Conservation (phyloP, 2,113 vertebrate species). For the Heterotilapia buettikoferi region DNA sequence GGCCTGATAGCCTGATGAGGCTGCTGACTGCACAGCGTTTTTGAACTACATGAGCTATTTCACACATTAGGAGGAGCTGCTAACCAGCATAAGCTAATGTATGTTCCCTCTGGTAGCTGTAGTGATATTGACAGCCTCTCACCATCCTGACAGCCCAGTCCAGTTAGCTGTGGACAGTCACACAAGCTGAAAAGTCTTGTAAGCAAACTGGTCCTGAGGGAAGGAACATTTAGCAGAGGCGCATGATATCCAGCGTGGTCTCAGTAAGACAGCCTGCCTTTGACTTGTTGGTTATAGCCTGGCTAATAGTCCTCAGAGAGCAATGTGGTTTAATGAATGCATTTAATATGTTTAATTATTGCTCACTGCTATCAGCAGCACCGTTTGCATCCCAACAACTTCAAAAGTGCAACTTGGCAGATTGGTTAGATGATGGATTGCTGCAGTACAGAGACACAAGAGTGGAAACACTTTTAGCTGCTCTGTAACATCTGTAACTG, state of each 20-base stretch:
- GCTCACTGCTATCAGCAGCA: neutral
- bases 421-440: neutral
- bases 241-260: conserved; percentile 50
- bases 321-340: neutral
- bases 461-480: neutral
- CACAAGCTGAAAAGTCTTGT: conserved; percentile 58
- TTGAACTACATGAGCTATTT: conserved; percentile 64
- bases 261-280: conserved; percentile 43
- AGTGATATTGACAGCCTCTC: conserved; percentile 59
- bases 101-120: conserved; percentile 38
- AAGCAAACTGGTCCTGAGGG: conserved; percentile 58
- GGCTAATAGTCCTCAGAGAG: neutral
- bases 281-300: conserved; percentile 6
- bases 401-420: fast-evolving
- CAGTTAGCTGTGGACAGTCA: conserved; percentile 51
- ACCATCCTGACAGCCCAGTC: conserved; percentile 59
- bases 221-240: conserved; percentile 57
- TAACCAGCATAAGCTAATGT: conserved; percentile 61
- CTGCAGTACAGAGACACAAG: neutral
- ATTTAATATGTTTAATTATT: neutral
- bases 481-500: neutral
- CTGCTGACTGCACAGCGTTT: conserved; percentile 19
- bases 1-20: neutral
- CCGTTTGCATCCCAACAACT: neutral
- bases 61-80: conserved; percentile 63